Evolutionary conservation across 2,113 vertebrate genomes (phyloP), one percentile per base, ranked within the genome.

Genomic region (Heliornis fulica): DNA sequence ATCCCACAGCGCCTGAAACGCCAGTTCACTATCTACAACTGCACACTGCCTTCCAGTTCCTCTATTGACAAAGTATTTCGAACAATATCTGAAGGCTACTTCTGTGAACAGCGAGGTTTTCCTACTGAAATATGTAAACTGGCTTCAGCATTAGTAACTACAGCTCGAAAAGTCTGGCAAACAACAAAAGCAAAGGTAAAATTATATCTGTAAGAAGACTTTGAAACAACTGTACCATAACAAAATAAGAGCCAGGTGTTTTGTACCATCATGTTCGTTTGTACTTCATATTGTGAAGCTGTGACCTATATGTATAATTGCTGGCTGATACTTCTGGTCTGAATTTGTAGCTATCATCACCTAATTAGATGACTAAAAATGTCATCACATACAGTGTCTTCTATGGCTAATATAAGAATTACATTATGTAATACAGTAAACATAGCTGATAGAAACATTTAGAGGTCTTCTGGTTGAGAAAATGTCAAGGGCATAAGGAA

Each of bases 1-100:
- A 98, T 98, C 79, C 98, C 98, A 13, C 98, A 99, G 90, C 98
- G 98, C 41, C 98, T 99, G 48, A 98, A 99, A 92, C 97, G 98
- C 25, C 98, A 99, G 84, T 99, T 99, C 95, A 97, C 96, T 88
- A 92, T 98, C 93, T 98, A 98, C 86, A 99, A 99, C 95, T 98
- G 98, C 97, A 98, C 98, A 1, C 92, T 99, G 48, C 98, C 98
- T 80, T 98, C 98, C 93, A 98, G 98, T 95, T 98, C 98, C 50
- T 99, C 98, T 85, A 98, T 99, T 43, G 98, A 99, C 83, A 98
- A 98, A 87, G 98, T 99, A 94, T 99, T 99, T 79, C 72, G 83
- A 75, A 98, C 98, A 21, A 90, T 99, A 94, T 98, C 98, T 79
- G 97, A 94, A 84, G 98, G 98, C 11, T 98, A 98, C 94, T 99